These are phyloP conservation scores for Rostratula benghalensis DNA, from an alignment of 2,113 vertebrate genomes.

Conservation along the genomic window DNA sequence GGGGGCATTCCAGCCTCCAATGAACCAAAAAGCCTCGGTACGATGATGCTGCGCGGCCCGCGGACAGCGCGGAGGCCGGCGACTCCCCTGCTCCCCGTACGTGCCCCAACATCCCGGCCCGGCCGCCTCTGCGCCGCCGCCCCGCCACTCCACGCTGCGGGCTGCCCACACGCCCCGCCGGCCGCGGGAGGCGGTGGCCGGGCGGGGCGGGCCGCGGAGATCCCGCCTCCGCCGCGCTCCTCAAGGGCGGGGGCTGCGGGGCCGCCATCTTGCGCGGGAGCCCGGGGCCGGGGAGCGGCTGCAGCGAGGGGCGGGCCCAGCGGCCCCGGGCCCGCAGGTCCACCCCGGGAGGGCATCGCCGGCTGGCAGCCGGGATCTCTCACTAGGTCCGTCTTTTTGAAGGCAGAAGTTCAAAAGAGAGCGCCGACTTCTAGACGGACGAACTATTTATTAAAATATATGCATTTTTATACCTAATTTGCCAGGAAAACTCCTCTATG, in stretches of 20 bases:
- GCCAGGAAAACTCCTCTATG: neutral
- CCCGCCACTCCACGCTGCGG: neutral
- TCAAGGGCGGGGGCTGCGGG: rapidly evolving
- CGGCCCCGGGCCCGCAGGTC: neutral
- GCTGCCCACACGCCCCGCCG: neutral
- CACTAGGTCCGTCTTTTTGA: neutral
- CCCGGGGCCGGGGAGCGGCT: neutral
- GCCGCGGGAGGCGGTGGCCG: neutral
- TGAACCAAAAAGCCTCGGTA: neutral
- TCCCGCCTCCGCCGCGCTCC: neutral
- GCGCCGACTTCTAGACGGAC: rapidly evolving
- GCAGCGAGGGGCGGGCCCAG: neutral
- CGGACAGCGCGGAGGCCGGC: neutral
- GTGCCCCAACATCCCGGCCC: neutral
- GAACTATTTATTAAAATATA: neutral
- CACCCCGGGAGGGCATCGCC: rapidly evolving
- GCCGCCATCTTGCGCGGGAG: neutral
- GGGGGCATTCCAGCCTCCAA: neutral
- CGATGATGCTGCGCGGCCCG: neutral
- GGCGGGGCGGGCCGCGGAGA: neutral
- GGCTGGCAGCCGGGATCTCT: rapidly evolving
- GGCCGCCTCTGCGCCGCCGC: neutral
- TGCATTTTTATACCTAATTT: neutral
- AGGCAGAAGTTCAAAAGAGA: neutral
- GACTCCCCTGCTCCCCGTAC: neutral